These are phyloP conservation scores for Lucinisca nassula DNA, from an alignment of 2,888 invertebrate genomes.

Conservation along the genomic window DNA sequence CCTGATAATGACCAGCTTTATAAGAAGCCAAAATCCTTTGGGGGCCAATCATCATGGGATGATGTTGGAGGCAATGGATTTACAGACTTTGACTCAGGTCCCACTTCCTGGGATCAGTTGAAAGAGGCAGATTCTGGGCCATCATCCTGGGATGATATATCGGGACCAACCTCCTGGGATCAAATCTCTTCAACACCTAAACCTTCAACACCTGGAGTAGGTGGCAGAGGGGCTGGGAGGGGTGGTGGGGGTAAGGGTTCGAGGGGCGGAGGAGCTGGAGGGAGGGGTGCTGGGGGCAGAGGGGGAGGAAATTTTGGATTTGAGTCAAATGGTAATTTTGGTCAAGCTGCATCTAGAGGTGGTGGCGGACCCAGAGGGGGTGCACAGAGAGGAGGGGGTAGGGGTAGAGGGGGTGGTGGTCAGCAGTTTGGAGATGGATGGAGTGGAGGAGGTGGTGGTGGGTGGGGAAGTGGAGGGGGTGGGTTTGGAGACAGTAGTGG, in stretches of 20 bases:
- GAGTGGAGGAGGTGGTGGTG: background rate
- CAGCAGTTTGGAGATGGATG: background rate
- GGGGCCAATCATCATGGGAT: conserved; percentile 25
- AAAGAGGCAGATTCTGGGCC: background rate
- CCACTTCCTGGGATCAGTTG: conserved; percentile 21
- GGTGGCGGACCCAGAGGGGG: too few relatives aligned
- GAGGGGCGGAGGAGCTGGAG: background rate
- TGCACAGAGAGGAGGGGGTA: too few relatives aligned
- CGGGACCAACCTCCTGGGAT: conserved; percentile 17
- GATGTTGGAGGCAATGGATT: conserved; percentile 5
- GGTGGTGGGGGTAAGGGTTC: conserved; percentile 11
- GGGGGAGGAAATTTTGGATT: background rate
- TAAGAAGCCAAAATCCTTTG: background rate
- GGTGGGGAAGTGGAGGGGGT: background rate
- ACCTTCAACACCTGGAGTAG: conserved; percentile 26
- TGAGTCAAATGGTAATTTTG: background rate
- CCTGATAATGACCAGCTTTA: background rate
- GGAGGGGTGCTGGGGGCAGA: background rate
- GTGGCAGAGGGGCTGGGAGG: conserved; percentile 24
- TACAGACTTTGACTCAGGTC: background rate
- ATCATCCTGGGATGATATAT: background rate
- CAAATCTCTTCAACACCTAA: conserved; percentile 5
- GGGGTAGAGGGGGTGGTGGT: conserved; percentile 26
- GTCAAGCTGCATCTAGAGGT: background rate
- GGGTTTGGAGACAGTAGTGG: conserved; percentile 7